A percentile compares a stretch with the other conserved stretches of the same genome.
phyloP scores from a whole-genome alignment of 1,140 invertebrate species.

The Drosophila chauvacae region DNA sequence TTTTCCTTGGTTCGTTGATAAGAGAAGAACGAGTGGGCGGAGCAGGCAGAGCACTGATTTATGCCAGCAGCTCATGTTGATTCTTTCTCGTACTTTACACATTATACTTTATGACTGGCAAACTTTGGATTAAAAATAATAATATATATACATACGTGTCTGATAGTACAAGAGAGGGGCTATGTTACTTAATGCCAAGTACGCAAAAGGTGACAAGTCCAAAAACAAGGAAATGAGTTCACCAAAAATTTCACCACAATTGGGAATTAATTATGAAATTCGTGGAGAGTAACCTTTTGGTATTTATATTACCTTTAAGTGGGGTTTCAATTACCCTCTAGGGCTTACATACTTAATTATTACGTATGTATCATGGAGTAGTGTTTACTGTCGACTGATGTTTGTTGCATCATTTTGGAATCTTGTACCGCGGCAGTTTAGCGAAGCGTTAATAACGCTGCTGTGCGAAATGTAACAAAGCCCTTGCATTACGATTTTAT shows the following conservation, averaged over 20 bases:
- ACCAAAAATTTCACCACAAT: constrained; percentile 1
- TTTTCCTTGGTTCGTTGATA: constrained; percentile 46
- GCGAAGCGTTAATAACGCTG: constrained; percentile 33
- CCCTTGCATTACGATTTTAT: constrained; percentile 17
- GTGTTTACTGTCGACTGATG: neutral
- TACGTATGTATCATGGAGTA: constrained; percentile 2
- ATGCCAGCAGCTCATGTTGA: constrained; percentile 53
- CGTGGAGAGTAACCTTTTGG: neutral
- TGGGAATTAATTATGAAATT: neutral
- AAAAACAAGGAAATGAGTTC: constrained; percentile 7
- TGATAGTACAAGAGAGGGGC: neutral
- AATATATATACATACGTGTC: constrained; percentile 2
- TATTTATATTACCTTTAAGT: neutral
- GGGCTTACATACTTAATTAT: neutral
- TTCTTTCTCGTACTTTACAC: constrained; percentile 36
- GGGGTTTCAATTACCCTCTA: constrained; percentile 7
- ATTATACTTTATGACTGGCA: constrained; percentile 26
- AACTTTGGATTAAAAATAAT: constrained; percentile 18
- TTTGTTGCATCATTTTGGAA: constrained; percentile 28
- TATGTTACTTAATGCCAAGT: neutral
- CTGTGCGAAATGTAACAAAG: constrained; percentile 25
- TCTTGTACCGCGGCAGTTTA: constrained; percentile 13
- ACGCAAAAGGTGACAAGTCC: constrained; percentile 6
- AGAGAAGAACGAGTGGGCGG: neutral
- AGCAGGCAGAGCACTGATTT: constrained; percentile 43